phyloP scores from a whole-genome alignment of 2,113 vertebrate genomes.

The Isichthys henryi region DNA sequence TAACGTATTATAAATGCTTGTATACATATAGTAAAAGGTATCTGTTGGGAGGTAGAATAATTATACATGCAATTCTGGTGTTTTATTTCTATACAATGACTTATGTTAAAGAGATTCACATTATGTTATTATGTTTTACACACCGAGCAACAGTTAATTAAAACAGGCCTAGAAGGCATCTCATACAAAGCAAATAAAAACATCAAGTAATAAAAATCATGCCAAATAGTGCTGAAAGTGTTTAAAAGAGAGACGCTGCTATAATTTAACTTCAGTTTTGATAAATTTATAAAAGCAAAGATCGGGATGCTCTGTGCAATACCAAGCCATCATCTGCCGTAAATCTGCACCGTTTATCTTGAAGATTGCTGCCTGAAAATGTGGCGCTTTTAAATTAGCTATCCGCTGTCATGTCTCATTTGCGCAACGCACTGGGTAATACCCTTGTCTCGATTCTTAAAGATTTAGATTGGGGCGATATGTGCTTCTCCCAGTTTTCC shows the following conservation, averaged over 20 bases:
- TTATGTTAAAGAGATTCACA: not conserved
- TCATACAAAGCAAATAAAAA: not conserved
- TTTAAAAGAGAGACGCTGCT: not conserved
- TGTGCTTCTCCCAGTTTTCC: slow-evolving; percentile 10
- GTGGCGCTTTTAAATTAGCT: not conserved
- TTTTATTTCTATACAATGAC: not conserved
- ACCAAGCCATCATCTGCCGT: not conserved
- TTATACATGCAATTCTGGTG: not conserved
- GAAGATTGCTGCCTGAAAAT: not conserved
- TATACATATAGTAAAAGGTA: not conserved
- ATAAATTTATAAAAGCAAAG: not conserved
- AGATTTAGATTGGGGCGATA: not conserved
- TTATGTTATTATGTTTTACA: not conserved
- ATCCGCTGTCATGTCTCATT: slow-evolving; percentile 2
- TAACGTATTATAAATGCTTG: not conserved
- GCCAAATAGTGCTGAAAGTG: not conserved
- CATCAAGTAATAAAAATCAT: not conserved
- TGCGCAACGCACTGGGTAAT: not conserved
- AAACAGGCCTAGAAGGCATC: not conserved
- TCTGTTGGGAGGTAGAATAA: not conserved
- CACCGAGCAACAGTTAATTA: not conserved
- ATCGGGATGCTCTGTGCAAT: not conserved
- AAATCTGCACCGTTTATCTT: not conserved
- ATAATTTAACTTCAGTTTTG: not conserved
- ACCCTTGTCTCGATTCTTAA: not conserved